These are phyloP conservation scores for Chironomus riparius DNA, from an alignment of 2,888 invertebrate genomes.

Conservation along the genomic window DNA sequence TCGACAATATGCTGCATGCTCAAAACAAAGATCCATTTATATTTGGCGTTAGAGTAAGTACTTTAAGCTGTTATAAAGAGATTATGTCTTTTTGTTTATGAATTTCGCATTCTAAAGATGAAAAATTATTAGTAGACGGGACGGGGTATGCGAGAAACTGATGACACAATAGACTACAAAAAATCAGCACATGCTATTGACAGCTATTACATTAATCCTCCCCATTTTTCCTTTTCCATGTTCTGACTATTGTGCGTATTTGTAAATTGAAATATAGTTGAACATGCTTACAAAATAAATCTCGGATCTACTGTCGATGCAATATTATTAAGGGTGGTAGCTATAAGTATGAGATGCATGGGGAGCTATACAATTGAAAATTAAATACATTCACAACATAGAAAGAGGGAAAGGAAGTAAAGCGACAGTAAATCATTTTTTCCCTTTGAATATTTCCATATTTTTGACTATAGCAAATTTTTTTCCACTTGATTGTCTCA, in stretches of 20 bases:
- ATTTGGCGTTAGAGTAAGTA: constrained; percentile 38
- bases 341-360: too few relatives aligned
- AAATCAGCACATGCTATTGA: constrained; percentile 25
- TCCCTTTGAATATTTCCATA: constrained; percentile 9
- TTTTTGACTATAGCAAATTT: not conserved
- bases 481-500: constrained; percentile 12
- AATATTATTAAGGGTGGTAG: not conserved
- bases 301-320: constrained; percentile 12
- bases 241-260: too few relatives aligned
- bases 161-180: constrained; percentile 17
- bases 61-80: not conserved
- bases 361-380: too few relatives aligned
- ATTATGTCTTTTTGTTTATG: not conserved
- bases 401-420: constrained; percentile 2
- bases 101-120: not conserved
- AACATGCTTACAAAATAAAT: constrained; percentile 24
- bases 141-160: not conserved
- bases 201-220: constrained; percentile 20
- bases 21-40: constrained; percentile 38
- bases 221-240: not conserved
- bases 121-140: not conserved
- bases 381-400: too few relatives aligned
- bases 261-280: not conserved
- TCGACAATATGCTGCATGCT: constrained; percentile 42
- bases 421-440: constrained; percentile 24